Conservation (phyloP, 2,888 invertebrate species). For the Autographa pulchrina region DNA sequence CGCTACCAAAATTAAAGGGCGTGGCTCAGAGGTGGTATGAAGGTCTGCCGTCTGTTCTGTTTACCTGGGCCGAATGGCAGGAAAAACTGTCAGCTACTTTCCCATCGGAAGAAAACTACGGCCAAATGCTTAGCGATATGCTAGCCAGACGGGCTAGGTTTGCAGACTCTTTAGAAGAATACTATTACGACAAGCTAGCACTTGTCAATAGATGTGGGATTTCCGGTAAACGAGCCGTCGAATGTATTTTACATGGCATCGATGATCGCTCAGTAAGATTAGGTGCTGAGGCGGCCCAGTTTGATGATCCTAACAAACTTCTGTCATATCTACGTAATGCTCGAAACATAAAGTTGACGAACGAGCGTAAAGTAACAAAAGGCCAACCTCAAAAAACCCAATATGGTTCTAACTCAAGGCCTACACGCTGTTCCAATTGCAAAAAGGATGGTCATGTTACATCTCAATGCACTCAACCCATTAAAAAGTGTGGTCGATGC, state of each 20-base stretch:
- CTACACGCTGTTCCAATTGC: too few relatives aligned
- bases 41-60: neutral
- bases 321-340: conserved; percentile 8
- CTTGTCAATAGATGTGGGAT: conserved; percentile 14
- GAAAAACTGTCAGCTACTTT: neutral
- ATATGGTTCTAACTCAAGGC: too few relatives aligned
- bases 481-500: too few relatives aligned
- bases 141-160: conserved; percentile 11
- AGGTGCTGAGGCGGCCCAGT: conserved; percentile 12
- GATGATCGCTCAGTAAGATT: conserved; percentile 6
- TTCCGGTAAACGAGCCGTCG: neutral
- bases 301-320: conserved; percentile 8
- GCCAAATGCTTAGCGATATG: conserved; percentile 9
- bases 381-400: too few relatives aligned
- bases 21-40: conserved; percentile 14
- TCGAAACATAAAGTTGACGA: neutral
- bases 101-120: conserved; percentile 8
- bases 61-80: conserved; percentile 3
- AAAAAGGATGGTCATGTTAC: too few relatives aligned
- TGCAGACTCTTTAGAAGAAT: conserved; percentile 11
- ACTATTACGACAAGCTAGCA: conserved; percentile 11
- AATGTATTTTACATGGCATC: conserved; percentile 14
- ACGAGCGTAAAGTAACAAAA: too few relatives aligned
- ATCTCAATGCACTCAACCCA: too few relatives aligned
- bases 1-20: conserved; percentile 13